These are phyloP conservation scores for Tupiocoris notatus DNA, from an alignment of 2,888 invertebrate genomes.

Conservation along the genomic window DNA sequence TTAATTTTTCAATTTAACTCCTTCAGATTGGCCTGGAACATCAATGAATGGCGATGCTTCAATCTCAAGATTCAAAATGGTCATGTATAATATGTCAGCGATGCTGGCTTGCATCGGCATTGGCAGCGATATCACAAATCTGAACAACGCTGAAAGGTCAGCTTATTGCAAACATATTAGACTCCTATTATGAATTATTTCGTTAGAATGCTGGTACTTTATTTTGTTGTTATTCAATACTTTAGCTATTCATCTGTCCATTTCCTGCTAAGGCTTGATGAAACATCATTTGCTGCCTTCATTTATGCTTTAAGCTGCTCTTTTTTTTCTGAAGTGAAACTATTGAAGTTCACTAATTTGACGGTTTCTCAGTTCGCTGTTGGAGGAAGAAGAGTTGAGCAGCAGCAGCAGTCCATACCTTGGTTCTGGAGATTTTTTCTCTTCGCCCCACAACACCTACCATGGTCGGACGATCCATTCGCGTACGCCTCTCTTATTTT, in stretches of 20 bases:
- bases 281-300: too few relatives aligned
- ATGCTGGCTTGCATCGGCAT: slow-evolving; percentile 87
- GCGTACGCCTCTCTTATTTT: slow-evolving; percentile 59
- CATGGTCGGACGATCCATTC: slow-evolving; percentile 80
- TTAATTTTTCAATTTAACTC: too few relatives aligned
- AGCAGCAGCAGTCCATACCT: slow-evolving; percentile 28
- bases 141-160: slow-evolving; percentile 18
- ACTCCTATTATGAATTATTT: too few relatives aligned
- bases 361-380: slow-evolving; percentile 13
- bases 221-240: too few relatives aligned
- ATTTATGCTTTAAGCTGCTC: too few relatives aligned
- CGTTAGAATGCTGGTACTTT: too few relatives aligned
- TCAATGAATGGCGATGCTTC: slow-evolving; percentile 51
- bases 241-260: too few relatives aligned
- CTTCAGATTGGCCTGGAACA: slow-evolving; percentile 37
- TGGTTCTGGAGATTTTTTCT: slow-evolving; percentile 45
- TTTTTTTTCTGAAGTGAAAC: too few relatives aligned
- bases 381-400: slow-evolving; percentile 29
- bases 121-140: slow-evolving; percentile 83
- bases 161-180: too few relatives aligned
- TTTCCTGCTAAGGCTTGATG: too few relatives aligned
- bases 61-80: slow-evolving; percentile 72
- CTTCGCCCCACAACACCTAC: slow-evolving; percentile 73
- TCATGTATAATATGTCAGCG: slow-evolving; percentile 87
- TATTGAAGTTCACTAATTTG: too few relatives aligned